phyloP scores from a whole-genome alignment of 2,797 vertebrate species.

The Sebastiscus tertius region DNA sequence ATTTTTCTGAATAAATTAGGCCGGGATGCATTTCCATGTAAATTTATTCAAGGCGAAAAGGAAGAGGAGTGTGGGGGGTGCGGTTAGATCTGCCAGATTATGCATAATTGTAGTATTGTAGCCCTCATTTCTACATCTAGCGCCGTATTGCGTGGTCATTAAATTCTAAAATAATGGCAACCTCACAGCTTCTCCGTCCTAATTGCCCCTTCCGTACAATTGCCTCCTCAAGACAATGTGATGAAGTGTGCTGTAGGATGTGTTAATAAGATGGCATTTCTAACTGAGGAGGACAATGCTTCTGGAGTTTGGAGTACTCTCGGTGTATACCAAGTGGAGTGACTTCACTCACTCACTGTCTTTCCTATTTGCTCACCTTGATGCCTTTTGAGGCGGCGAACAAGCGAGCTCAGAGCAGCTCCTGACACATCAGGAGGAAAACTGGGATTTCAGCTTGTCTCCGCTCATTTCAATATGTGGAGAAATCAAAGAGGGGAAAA shows the following conservation, averaged over 20 bases:
- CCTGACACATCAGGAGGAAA: constrained; percentile 56
- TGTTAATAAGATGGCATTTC: constrained; percentile 86
- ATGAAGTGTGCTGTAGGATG: constrained; percentile 81
- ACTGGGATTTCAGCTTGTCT: constrained; percentile 64
- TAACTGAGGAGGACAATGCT: constrained; percentile 75
- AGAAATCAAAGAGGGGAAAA: constrained; percentile 69
- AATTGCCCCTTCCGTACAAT: constrained; percentile 87
- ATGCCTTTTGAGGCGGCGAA: constrained; percentile 59
- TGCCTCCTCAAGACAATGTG: constrained; percentile 86
- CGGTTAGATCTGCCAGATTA: constrained; percentile 85
- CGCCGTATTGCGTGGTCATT: constrained; percentile 87
- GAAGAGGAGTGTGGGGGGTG: constrained; percentile 80
- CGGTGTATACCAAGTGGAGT: constrained; percentile 45
- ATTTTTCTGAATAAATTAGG: constrained; percentile 89
- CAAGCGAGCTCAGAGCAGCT: constrained; percentile 30
- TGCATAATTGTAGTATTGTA: constrained; percentile 88
- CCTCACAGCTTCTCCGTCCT: constrained; percentile 86
- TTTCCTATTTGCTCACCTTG: constrained; percentile 58
- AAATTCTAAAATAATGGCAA: constrained; percentile 91
- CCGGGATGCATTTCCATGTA: constrained; percentile 86
- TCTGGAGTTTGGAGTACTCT: constrained; percentile 66
- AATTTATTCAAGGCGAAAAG: constrained; percentile 86
- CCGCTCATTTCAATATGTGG: constrained; percentile 62
- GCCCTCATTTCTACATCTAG: constrained; percentile 86
- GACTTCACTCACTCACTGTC: constrained; percentile 67